A percentile compares a stretch with the other conserved stretches of the same genome.
phyloP scores from a whole-genome alignment of 2,797 vertebrate species.

The Novumbra hubbsi region DNA sequence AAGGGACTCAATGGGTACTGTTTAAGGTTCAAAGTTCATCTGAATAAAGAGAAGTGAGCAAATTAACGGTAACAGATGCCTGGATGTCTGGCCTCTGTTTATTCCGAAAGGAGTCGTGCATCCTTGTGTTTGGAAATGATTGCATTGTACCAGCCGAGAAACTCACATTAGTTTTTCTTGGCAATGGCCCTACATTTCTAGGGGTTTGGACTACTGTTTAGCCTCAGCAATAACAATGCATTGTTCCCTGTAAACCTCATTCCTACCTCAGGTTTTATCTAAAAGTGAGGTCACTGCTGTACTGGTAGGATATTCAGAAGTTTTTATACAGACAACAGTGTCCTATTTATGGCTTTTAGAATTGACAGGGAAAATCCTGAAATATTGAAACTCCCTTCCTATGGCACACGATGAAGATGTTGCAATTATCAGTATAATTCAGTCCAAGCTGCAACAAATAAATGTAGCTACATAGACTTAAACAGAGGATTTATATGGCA shows the following conservation, averaged over 20 bases:
- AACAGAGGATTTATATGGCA: too few species aligned
- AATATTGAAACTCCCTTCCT: neutral
- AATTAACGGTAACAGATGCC: conserved; percentile 32
- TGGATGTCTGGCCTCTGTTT: conserved; percentile 53
- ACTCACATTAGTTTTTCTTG: conserved; percentile 45
- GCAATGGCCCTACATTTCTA: conserved; percentile 40
- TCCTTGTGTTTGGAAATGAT: conserved; percentile 46
- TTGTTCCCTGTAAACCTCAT: conserved; percentile 43
- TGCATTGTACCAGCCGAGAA: conserved; percentile 43
- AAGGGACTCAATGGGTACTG: neutral
- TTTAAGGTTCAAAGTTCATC: conserved; percentile 1
- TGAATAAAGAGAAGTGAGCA: conserved; percentile 12
- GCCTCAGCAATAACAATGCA: conserved; percentile 46
- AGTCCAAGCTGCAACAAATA: neutral
- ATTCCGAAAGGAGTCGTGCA: conserved; percentile 32
- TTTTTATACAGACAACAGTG: conserved; percentile 11
- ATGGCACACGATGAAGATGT: neutral
- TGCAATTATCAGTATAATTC: neutral
- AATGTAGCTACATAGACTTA: neutral
- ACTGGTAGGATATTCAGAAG: conserved; percentile 10
- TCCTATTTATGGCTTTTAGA: conserved; percentile 16
- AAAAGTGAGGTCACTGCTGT: conserved; percentile 32
- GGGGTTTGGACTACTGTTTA: conserved; percentile 46
- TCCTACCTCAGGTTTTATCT: conserved; percentile 41
- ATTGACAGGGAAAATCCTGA: neutral